Percentiles rank a stretch among this genome's conserved stretches.
Evolutionary conservation across 2,888 invertebrate species (phyloP).

Genomic region (Pecten maximus): DNA sequence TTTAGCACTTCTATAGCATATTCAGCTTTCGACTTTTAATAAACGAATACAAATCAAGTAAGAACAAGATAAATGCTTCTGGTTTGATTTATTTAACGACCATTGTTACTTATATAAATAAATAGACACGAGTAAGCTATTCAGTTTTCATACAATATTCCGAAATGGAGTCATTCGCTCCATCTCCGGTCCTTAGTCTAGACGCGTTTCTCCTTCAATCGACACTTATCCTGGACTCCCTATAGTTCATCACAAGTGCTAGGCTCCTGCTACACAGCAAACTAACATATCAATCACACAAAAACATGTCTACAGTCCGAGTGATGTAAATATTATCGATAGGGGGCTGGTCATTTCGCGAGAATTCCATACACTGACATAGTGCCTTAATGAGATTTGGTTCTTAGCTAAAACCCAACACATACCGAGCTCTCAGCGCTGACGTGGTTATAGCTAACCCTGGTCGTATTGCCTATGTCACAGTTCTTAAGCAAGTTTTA

Average conservation of each 20-base stretch:
- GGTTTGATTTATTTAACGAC: not conserved
- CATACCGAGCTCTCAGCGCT: not conserved
- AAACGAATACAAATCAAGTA: not conserved
- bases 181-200: not conserved
- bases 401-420: not conserved
- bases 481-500: slow-evolving; percentile 21
- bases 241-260: not conserved
- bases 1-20: not conserved
- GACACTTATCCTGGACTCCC: not conserved
- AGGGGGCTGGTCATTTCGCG: slow-evolving; percentile 26
- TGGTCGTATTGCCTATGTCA: not conserved
- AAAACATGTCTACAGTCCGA: not conserved
- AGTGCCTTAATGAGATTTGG: not conserved
- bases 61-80: not conserved
- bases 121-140: not conserved
- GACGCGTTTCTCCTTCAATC: not conserved
- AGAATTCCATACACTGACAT: not conserved
- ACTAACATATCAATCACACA: not conserved
- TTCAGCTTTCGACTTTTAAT: not conserved
- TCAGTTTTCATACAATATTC: not conserved
- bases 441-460: not conserved
- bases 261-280: not conserved
- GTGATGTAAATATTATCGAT: slow-evolving; percentile 17
- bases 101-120: not conserved
- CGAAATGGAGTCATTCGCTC: slow-evolving; percentile 11